Conservation (phyloP, 2,113 vertebrate genomes). For the Merops nubicus region DNA sequence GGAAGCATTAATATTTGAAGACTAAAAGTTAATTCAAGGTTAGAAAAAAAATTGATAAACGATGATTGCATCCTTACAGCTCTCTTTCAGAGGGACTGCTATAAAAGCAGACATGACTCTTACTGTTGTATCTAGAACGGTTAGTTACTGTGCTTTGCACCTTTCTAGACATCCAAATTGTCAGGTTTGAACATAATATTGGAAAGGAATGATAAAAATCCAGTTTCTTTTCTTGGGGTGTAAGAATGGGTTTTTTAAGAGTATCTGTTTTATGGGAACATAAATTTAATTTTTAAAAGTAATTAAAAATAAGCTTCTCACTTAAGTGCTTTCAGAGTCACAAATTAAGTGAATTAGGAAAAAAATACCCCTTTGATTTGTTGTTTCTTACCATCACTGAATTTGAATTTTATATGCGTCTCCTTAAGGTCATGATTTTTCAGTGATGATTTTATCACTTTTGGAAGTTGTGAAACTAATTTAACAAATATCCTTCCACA, state of each 20-base stretch:
- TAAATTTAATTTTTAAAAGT: neutral
- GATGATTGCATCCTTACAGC: neutral
- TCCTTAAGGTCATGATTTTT: neutral
- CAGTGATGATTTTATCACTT: neutral
- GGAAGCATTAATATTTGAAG: slow-evolving; percentile 1
- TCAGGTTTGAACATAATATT: neutral
- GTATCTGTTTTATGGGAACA: neutral
- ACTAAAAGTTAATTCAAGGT: neutral
- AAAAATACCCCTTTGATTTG: neutral
- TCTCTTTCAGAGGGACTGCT: neutral
- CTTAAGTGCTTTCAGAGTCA: neutral
- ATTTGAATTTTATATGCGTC: neutral
- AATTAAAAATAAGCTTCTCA: neutral
- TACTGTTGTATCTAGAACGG: neutral
- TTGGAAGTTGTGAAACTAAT: neutral
- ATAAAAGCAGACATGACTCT: neutral
- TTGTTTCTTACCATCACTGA: neutral
- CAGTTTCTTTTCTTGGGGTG: neutral
- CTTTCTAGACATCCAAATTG: neutral
- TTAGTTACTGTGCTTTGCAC: neutral
- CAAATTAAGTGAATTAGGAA: neutral
- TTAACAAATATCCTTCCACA: neutral
- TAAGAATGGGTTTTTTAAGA: neutral
- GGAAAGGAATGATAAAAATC: neutral
- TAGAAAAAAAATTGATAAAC: neutral